Conservation (phyloP, 2,888 invertebrate genomes). For the Volucella inanis region DNA sequence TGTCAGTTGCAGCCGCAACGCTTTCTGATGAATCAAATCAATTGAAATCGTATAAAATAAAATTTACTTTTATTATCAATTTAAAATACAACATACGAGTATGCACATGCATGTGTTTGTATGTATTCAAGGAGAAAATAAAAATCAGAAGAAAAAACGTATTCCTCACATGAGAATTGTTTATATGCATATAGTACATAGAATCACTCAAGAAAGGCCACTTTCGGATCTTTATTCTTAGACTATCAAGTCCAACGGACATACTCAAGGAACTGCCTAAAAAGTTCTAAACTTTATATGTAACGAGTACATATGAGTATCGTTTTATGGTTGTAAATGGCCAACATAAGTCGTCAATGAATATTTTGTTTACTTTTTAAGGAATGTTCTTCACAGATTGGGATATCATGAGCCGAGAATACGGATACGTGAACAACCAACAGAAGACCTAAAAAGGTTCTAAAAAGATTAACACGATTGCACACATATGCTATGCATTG, state of each 20-base stretch:
- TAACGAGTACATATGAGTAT: not conserved
- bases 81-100: constrained; percentile 23
- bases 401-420: constrained; percentile 3
- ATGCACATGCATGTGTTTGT: constrained; percentile 1
- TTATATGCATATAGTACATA: constrained; percentile 24
- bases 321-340: too few relatives aligned
- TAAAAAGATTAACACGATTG: constrained; percentile 53
- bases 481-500: not conserved
- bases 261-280: constrained; percentile 40
- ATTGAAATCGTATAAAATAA: constrained; percentile 57
- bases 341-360: constrained; percentile 18
- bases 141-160: not conserved
- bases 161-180: constrained; percentile 26
- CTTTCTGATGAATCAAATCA: constrained; percentile 53
- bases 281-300: constrained; percentile 53
- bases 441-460: constrained; percentile 33
- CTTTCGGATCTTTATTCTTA: not conserved
- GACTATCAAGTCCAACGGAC: constrained; percentile 22
- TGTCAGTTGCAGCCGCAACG: not conserved
- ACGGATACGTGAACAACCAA: constrained; percentile 8
- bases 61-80: constrained; percentile 45
- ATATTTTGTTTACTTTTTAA: constrained; percentile 52
- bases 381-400: constrained; percentile 30
- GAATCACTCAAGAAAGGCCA: constrained; percentile 42
- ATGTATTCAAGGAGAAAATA: constrained; percentile 14